A percentile compares a stretch with the other conserved stretches of the same genome.
Conservation (phyloP, 2,113 vertebrate species). For the Colius striatus region DNA sequence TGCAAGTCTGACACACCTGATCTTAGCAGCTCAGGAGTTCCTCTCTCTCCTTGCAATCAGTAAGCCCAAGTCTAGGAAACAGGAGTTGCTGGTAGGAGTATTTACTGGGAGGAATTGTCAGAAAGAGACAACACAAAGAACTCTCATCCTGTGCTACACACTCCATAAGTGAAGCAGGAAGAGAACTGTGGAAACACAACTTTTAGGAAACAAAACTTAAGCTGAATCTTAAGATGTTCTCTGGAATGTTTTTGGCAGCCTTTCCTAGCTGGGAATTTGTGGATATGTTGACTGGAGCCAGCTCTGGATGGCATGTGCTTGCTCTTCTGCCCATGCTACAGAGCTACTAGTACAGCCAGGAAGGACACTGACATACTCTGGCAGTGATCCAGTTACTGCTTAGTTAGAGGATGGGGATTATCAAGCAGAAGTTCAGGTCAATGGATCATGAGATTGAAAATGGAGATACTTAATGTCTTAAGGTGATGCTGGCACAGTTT, state of each 20-base stretch:
- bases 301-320: background rate
- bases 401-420: background rate
- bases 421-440: background rate
- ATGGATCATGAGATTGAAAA: background rate
- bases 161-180: background rate
- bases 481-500: background rate
- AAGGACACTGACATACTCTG: background rate
- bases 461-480: background rate
- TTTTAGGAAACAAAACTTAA: background rate
- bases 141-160: background rate
- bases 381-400: background rate
- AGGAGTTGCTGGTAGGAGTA: background rate
- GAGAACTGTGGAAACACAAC: background rate
- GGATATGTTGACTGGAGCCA: background rate
- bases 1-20: accelerated
- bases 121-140: background rate
- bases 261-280: background rate
- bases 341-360: background rate
- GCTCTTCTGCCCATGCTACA: background rate
- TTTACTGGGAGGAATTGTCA: background rate
- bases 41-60: background rate
- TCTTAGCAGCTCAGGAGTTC: background rate
- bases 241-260: background rate
- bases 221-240: background rate
- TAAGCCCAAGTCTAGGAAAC: background rate